Conservation (phyloP, 2,888 invertebrate genomes). For the Clusia tigrina region DNA sequence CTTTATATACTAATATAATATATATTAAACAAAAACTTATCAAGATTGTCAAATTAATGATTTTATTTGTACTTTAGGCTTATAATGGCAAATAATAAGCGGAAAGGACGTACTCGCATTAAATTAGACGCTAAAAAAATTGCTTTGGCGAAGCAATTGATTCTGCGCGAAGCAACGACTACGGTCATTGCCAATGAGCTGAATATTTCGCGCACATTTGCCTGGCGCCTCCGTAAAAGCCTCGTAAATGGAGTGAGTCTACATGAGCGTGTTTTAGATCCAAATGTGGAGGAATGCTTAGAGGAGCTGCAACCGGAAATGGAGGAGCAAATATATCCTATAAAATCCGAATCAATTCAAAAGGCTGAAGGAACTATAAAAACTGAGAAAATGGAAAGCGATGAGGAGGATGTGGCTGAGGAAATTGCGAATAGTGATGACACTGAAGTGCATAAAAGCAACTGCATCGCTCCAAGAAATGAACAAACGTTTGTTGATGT, state of each 20-base stretch:
- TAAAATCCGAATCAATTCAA: constrained; percentile 11
- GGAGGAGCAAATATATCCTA: not conserved
- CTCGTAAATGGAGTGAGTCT: constrained; percentile 61
- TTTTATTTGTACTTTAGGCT: constrained; percentile 29
- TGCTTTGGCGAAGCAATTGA: constrained; percentile 60
- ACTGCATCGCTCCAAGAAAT: no score
- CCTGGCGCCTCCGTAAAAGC: constrained; percentile 62
- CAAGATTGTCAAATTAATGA: no score
- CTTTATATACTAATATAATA: no score
- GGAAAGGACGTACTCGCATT: constrained; percentile 62
- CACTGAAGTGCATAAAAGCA: not conserved
- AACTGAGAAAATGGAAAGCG: constrained; percentile 34
- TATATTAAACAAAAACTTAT: no score
- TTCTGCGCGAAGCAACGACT: constrained; percentile 60
- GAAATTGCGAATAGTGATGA: constrained; percentile 19
- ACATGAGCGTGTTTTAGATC: constrained; percentile 61
- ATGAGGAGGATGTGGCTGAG: constrained; percentile 21
- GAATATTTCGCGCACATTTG: constrained; percentile 61
- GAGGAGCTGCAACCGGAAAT: constrained; percentile 7
- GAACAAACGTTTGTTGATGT: no score
- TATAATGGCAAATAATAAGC: constrained; percentile 52
- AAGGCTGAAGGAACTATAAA: constrained; percentile 26
- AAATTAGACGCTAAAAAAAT: constrained; percentile 62
- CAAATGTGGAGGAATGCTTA: constrained; percentile 42
- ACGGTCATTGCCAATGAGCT: constrained; percentile 62